These are phyloP conservation scores for Gobio gobio DNA, from an alignment of 2,113 vertebrate genomes.

Conservation along the genomic window DNA sequence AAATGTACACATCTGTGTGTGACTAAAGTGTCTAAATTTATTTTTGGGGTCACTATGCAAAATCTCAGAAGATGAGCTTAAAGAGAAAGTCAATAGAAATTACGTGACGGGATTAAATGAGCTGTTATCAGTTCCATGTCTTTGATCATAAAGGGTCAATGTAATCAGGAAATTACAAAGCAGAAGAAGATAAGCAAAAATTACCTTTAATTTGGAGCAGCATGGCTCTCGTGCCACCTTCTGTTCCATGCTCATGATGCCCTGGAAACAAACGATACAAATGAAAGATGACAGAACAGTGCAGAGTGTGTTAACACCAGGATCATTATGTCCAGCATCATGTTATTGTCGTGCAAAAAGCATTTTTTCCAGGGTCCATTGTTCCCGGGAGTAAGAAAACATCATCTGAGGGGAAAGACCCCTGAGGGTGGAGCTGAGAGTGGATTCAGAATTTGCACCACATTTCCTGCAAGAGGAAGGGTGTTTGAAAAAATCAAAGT, in stretches of 20 bases:
- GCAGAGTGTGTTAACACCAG: background rate
- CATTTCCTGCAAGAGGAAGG: constrained; percentile 51
- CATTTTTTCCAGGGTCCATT: constrained; percentile 27
- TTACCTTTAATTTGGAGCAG: constrained; percentile 78
- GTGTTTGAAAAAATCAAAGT: constrained; percentile 44
- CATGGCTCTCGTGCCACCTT: constrained; percentile 62
- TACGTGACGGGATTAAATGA: background rate
- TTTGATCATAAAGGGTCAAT: background rate
- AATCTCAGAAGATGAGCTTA: background rate
- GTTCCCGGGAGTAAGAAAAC: constrained; percentile 27
- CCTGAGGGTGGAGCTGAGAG: constrained; percentile 24
- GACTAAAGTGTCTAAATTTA: background rate
- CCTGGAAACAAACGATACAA: constrained; percentile 6
- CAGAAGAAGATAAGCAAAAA: constrained; percentile 13
- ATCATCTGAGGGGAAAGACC: constrained; percentile 30
- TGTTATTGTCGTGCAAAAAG: constrained; percentile 3
- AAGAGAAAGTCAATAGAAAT: background rate
- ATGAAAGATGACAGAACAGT: background rate
- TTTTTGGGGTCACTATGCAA: background rate
- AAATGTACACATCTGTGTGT: background rate
- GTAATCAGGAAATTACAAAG: background rate
- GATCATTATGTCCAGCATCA: background rate
- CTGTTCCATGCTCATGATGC: constrained; percentile 74
- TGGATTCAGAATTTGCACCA: constrained; percentile 19
- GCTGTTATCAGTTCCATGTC: background rate